Conservation (phyloP, 2,888 invertebrate species). For the Andrena praecox region DNA sequence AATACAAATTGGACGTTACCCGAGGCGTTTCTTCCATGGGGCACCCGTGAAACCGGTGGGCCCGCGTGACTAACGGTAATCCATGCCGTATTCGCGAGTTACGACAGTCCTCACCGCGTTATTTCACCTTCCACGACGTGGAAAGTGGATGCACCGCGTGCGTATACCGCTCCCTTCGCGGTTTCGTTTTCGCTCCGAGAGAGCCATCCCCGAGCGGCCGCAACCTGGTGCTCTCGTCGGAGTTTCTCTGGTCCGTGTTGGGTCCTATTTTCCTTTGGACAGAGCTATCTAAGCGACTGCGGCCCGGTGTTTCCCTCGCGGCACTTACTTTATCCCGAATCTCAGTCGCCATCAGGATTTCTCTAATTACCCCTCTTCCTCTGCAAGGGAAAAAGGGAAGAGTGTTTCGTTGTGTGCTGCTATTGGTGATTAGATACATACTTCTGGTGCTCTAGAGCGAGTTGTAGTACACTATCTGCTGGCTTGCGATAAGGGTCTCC, state of each 20-base stretch:
- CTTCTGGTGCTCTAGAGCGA: no score
- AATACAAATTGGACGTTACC: conserved; percentile 65
- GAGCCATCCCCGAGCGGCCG: conserved; percentile 1
- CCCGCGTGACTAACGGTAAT: conserved; percentile 54
- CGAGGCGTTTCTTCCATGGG: conserved; percentile 19
- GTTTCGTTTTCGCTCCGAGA: conserved; percentile 64
- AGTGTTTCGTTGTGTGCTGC: no score
- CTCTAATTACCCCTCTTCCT: no score
- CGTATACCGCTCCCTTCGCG: conserved; percentile 33
- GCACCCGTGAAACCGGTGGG: conserved; percentile 45
- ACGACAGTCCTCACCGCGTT: conserved; percentile 31
- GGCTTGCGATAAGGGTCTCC: no score
- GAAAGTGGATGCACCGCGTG: conserved; percentile 59
- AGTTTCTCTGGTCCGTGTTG: neutral
- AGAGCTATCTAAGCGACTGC: neutral
- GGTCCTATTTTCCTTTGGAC: neutral
- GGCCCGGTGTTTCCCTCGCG: no score
- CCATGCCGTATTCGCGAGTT: conserved; percentile 41
- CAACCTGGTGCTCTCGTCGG: neutral
- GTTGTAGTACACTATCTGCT: no score
- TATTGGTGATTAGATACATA: no score
- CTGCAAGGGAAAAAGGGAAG: no score
- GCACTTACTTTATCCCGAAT: no score
- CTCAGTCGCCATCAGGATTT: no score
- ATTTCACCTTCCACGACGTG: conserved; percentile 46